phyloP scores from a whole-genome alignment of 1,140 invertebrate genomes.

The Steinernema feltiae region DNA sequence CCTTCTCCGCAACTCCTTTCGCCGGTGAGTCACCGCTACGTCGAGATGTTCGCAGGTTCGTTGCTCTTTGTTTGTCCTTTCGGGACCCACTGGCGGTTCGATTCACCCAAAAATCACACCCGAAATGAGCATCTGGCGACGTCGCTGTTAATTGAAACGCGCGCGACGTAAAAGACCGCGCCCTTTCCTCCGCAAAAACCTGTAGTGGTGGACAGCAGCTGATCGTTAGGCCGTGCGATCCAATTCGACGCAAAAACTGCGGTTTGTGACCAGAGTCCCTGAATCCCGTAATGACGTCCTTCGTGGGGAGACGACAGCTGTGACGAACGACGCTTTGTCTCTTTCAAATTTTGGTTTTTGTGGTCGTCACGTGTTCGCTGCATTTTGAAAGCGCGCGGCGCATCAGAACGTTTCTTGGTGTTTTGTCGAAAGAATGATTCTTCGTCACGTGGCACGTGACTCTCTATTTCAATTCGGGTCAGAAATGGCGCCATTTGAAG shows the following conservation, averaged over 20 bases:
- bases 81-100: too few species aligned
- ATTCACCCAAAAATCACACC: too few species aligned
- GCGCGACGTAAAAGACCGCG: background rate
- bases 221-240: background rate
- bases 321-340: background rate
- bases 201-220: conserved; percentile 3
- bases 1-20: background rate
- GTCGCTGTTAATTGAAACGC: background rate
- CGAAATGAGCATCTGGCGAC: background rate
- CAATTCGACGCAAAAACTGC: background rate
- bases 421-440: background rate
- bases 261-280: background rate
- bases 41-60: background rate
- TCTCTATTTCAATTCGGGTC: background rate
- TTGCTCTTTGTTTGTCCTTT: background rate
- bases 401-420: too few species aligned
- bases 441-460: background rate
- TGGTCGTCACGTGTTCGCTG: background rate
- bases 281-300: background rate
- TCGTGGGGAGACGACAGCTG: background rate
- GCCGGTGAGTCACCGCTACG: background rate
- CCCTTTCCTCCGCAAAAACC: background rate
- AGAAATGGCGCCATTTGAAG: background rate
- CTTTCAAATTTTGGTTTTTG: background rate
- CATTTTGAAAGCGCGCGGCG: background rate